A percentile compares a stretch with the other conserved stretches of the same genome.
Conservation (phyloP, 2,113 vertebrate genomes). For the Ptilonorhynchus violaceus region DNA sequence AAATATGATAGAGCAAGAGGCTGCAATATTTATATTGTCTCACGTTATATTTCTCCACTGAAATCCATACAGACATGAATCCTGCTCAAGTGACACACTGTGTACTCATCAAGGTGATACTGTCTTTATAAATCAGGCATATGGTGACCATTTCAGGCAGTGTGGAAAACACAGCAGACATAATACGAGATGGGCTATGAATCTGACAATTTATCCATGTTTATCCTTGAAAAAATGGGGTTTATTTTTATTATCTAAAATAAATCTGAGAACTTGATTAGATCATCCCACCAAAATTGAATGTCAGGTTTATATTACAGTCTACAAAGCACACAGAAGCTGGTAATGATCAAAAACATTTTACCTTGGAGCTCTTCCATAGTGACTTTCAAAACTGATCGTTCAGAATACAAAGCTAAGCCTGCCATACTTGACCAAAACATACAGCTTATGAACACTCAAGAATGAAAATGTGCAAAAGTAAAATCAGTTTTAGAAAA, state of each 20-base stretch:
- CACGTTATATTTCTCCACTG: neutral
- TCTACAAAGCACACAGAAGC: neutral
- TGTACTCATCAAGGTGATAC: conserved; percentile 44
- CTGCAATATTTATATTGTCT: conserved; percentile 2
- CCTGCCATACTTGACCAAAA: neutral
- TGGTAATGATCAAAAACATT: neutral
- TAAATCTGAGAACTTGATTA: neutral
- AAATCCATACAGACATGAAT: conserved; percentile 43
- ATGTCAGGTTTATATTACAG: neutral
- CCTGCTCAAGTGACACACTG: conserved; percentile 28
- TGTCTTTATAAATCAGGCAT: conserved; percentile 30
- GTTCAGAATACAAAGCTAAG: neutral
- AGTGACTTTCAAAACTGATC: neutral
- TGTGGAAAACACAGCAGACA: neutral
- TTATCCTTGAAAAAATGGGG: neutral
- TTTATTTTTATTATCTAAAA: neutral
- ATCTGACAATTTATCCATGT: neutral
- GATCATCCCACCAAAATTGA: neutral
- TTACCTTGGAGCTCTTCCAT: neutral
- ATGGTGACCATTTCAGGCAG: neutral
- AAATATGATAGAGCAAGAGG: neutral
- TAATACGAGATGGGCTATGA: neutral
- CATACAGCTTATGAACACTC: neutral
- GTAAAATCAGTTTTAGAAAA: neutral
- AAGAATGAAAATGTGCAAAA: neutral